These are phyloP conservation scores for Nyctereutes procyonoides DNA, from an alignment of 2,113 vertebrate genomes.

Conservation along the genomic window DNA sequence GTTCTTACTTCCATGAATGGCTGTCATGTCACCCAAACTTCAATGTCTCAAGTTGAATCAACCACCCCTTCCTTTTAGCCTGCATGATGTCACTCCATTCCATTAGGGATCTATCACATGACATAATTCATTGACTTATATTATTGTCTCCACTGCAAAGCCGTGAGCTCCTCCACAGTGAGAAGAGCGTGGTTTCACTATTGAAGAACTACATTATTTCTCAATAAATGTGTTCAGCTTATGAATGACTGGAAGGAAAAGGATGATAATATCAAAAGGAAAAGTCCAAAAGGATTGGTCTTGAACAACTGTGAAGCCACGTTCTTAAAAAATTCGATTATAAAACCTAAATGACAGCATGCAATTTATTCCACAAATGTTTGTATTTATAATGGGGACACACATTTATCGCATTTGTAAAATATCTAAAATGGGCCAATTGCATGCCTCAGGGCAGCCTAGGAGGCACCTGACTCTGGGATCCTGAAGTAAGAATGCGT, in stretches of 20 bases:
- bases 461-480: background rate
- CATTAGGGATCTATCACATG: accelerated
- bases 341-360: background rate
- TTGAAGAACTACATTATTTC: background rate
- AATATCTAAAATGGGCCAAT: too few relatives aligned
- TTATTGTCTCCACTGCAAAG: background rate
- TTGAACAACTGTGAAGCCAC: background rate
- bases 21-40: background rate
- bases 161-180: background rate
- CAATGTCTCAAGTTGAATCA: background rate
- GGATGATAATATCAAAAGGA: background rate
- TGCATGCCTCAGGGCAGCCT: background rate
- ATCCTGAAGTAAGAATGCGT: background rate
- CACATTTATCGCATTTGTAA: too few relatives aligned
- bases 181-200: background rate
- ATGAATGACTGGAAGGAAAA: background rate
- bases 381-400: background rate
- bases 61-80: background rate
- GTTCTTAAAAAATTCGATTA: background rate
- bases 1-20: background rate
- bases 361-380: too few relatives aligned
- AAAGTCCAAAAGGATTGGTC: background rate
- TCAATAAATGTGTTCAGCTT: too few relatives aligned
- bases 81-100: too few relatives aligned
- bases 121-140: accelerated